Base-by-base conservation (phyloP, 1,140 invertebrate species). In the Drosophila kurseongensis region DNA sequence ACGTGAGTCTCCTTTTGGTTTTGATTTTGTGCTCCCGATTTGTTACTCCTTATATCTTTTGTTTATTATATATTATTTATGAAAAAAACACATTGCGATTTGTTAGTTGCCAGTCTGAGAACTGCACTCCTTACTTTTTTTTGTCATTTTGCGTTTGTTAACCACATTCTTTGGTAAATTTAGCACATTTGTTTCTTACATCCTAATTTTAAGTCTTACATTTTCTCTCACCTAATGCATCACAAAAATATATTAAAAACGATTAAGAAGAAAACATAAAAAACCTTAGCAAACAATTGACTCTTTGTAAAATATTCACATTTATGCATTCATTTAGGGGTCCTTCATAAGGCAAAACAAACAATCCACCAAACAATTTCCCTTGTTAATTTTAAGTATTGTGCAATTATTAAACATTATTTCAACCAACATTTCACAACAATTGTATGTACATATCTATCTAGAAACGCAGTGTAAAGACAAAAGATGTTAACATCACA, bases 1-100 rank as follows among this genome's bases (percentile, higher is more conserved):
- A 88, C 83, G 84, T 90, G 84, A 88, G 84, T 89, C 84, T 89
- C 84, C 85, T 84, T 86, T 84, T 84, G 85, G 61, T 90, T 77
- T 72, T 89, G 84, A 89, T 89, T 86, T 88, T 88, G 77, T 89
- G 84, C 84, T 89, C 82, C 82, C 66, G 54, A 77, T 85, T 80
- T 84, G 67, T 80, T 85, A 80, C 78, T 68, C 72, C 68, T 65
- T 74, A 75, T 68, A 57, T 62, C 59, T 48, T 62, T 60, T 60
- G 23, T 54, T 78, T 60, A 69, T 36, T 55, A 50, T 58, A 48
- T 76, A 18, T 75, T 56, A 63, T 60, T 81, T 58, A 80, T 65
- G 38, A n/a, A 60, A 69, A 42, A 29, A 35, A 63, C 59, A 61
- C 61, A 74, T 75, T 83, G 56, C 80, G 75, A 88, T 78, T 89